Base-by-base conservation (phyloP, 1,140 invertebrate species). In the Drosophila paulistorum region DNA sequence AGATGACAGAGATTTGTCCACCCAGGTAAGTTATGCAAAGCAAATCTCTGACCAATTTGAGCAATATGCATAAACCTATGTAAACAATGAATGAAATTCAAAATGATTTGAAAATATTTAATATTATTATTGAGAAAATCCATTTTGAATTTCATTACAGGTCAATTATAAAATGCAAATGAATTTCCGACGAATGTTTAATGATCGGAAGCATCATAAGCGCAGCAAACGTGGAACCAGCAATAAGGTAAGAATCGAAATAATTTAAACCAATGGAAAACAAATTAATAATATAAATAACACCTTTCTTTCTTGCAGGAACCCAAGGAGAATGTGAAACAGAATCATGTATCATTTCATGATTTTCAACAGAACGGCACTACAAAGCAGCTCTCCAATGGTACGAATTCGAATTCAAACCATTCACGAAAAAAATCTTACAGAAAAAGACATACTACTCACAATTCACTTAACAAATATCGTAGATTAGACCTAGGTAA, bases 101-200 rank as follows among this genome's bases (percentile, higher is more conserved):
- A 37, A 37, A 37, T 10, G 35, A 30, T 39, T 13, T 5, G 2
- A 11, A 10, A 35, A 35, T 9, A 9, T 9, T 35, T 35, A 7
- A 9, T 0, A 26, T 26, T 35, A 9, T 35, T 11, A 9, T 14
- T 59, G 7, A 37, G 7, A 45, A 74, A 30, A 45, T 14, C 7
- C 0, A 26, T 45, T 4, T 20, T 2, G 30, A 42, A 48, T 33
- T 68, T 42, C 72, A 26, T 90, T 90, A n/a, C 51, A 94, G 93
- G 96, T 98, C 83, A 98, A 97, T 93, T 98, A 98, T 92, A 96
- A 96, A 91, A 97, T 97, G 93, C 96, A 97, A 92, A 96, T 97
- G 94, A 98, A 98, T 90, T 97, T 98, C 85, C 94, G 97, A 55
- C 94, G 96, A 17, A 94, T 98, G 92, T 95, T 98, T 37, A 92